Percentiles rank a stretch among this genome's conserved stretches.
These are phyloP conservation scores for Saccostrea echinata DNA, from an alignment of 1,140 invertebrate genomes.

Conservation along the genomic window DNA sequence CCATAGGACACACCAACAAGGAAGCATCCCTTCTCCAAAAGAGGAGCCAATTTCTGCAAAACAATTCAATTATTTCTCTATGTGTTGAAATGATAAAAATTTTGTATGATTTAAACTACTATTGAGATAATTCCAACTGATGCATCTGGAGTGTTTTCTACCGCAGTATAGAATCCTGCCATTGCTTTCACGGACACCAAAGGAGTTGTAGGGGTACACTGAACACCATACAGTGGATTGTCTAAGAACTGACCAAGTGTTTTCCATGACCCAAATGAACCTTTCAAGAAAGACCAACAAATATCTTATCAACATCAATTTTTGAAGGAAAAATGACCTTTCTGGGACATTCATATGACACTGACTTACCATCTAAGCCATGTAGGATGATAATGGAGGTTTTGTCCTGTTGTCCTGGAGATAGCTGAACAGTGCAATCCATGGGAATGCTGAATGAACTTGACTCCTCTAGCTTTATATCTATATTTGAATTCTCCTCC, in stretches of 20 bases:
- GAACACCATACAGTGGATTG: constrained; percentile 92
- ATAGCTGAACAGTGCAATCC: not conserved
- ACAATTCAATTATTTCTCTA: not conserved
- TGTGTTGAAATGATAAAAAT: no score
- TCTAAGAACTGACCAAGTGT: constrained; percentile 7
- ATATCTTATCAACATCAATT: not conserved
- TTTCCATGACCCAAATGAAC: constrained; percentile 11
- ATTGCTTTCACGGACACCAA: constrained; percentile 86
- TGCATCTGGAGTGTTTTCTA: constrained; percentile 64
- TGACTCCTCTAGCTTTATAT: not conserved
- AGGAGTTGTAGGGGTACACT: constrained; percentile 90
- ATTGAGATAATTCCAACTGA: not conserved
- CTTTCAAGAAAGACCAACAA: not conserved
- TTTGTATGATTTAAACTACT: no score
- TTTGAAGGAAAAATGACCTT: not conserved
- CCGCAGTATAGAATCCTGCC: constrained; percentile 89
- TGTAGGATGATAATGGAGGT: not conserved
- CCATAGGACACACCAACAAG: constrained; percentile 5
- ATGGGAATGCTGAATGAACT: constrained; percentile 11
- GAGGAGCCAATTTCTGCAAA: constrained; percentile 4
- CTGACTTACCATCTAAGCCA: constrained; percentile 43
- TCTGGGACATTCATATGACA: not conserved
- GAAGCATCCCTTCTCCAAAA: not conserved
- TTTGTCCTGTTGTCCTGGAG: not conserved
- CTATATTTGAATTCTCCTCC: not conserved